phyloP scores from a whole-genome alignment of 2,797 vertebrate species.

The Cyprinella venusta region DNA sequence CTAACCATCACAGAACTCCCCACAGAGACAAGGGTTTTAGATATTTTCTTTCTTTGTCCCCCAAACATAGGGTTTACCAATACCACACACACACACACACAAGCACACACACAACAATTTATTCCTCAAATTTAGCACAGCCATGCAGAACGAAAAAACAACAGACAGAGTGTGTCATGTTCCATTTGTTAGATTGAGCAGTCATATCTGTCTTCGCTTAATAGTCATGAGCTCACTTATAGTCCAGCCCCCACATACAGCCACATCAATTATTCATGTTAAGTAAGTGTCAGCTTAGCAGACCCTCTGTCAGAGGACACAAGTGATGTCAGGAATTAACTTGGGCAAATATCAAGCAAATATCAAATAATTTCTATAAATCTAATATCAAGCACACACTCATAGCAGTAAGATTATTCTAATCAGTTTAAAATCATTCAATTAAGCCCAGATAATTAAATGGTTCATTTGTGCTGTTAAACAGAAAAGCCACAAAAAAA shows the following conservation, averaged over 20 bases:
- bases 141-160: not conserved
- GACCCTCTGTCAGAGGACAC: conserved; percentile 53
- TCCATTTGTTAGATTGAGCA: conserved; percentile 42
- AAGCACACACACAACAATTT: not conserved
- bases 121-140: not conserved
- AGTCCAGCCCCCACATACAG: conserved; percentile 33
- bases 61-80: not conserved
- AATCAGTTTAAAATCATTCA: not conserved
- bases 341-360: not conserved
- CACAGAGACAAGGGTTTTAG: not conserved
- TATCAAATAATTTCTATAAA: not conserved
- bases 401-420: not conserved
- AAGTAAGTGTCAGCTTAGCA: conserved; percentile 61
- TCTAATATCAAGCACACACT: not conserved
- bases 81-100: not conserved
- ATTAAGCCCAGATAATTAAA: not conserved
- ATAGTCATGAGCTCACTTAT: conserved; percentile 58
- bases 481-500: not conserved
- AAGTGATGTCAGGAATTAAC: not conserved
- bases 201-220: conserved; percentile 50
- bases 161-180: conserved; percentile 33
- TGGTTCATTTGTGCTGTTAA: not conserved
- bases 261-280: conserved; percentile 62
- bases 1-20: too few relatives aligned
- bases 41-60: not conserved